Evolutionary conservation across 1,140 invertebrate species (phyloP).

Genomic region (Rhizoglyphus robini): DNA sequence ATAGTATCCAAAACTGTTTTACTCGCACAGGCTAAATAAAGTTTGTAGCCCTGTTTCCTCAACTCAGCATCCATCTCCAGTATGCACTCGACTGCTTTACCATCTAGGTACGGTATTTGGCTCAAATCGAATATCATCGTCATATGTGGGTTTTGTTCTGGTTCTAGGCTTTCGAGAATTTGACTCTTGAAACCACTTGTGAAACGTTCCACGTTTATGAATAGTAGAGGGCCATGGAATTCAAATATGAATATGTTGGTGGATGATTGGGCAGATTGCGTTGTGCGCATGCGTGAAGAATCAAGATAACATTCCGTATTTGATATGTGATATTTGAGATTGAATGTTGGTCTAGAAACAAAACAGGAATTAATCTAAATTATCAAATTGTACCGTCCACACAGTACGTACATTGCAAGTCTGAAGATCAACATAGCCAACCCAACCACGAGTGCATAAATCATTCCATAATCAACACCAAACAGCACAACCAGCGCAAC

Average conservation of each 20-base stretch:
- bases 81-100: conserved; percentile 23
- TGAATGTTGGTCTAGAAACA: not conserved
- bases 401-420: conserved; percentile 35
- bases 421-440: conserved; percentile 39
- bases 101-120: conserved; percentile 25
- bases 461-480: conserved; percentile 41
- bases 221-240: conserved; percentile 1
- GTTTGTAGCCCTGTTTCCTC: no score
- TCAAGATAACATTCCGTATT: not conserved
- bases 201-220: no score
- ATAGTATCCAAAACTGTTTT: no score
- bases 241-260: not conserved
- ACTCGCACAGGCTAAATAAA: no score
- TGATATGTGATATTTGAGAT: no score
- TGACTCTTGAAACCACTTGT: no score
- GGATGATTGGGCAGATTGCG: not conserved
- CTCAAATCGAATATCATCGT: conserved; percentile 27
- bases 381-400: no score
- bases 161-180: no score
- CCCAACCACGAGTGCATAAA: conserved; percentile 38
- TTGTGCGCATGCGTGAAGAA: no score
- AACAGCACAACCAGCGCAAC: conserved; percentile 39
- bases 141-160: no score
- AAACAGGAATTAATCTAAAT: not conserved
- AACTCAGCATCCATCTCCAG: no score